phyloP scores from a whole-genome alignment of 2,113 vertebrate genomes.

The Apaloderma vittatum region DNA sequence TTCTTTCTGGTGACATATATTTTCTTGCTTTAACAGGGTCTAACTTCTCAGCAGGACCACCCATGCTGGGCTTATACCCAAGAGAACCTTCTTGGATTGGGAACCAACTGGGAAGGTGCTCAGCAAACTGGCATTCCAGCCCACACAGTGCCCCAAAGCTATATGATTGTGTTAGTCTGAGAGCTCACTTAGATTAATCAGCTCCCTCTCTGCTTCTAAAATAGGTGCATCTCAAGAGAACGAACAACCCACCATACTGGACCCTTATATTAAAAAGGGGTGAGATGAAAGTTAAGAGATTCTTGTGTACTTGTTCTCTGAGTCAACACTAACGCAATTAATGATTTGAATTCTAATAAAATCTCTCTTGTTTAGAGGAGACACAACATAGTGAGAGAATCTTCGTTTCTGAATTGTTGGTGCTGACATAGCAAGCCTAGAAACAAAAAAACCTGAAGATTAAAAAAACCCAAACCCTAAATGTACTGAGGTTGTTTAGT shows the following conservation, averaged over 20 bases:
- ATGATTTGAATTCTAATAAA: neutral
- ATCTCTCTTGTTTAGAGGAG: neutral
- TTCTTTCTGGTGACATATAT: neutral
- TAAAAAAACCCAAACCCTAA: accelerated
- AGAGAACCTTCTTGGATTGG: neutral
- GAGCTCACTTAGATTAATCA: neutral
- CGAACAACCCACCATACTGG: neutral
- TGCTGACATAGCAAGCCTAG: neutral
- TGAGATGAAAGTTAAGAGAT: neutral
- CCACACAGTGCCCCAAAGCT: neutral
- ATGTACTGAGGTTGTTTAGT: neutral
- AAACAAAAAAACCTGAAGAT: neutral
- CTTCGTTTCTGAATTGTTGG: neutral
- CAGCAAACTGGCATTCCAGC: neutral
- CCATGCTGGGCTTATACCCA: neutral
- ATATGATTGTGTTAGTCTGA: neutral
- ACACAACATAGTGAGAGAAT: neutral
- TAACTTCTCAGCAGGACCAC: neutral
- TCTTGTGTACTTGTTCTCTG: neutral
- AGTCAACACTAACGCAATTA: neutral
- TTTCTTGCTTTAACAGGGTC: too few species aligned
- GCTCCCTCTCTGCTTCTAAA: neutral
- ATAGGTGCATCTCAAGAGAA: neutral
- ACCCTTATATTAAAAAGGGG: neutral
- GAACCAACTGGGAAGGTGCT: neutral